A percentile compares a stretch with the other conserved stretches of the same genome.
These are phyloP conservation scores for Polydesmus complanatus DNA, from an alignment of 2,888 invertebrate species.

Conservation along the genomic window DNA sequence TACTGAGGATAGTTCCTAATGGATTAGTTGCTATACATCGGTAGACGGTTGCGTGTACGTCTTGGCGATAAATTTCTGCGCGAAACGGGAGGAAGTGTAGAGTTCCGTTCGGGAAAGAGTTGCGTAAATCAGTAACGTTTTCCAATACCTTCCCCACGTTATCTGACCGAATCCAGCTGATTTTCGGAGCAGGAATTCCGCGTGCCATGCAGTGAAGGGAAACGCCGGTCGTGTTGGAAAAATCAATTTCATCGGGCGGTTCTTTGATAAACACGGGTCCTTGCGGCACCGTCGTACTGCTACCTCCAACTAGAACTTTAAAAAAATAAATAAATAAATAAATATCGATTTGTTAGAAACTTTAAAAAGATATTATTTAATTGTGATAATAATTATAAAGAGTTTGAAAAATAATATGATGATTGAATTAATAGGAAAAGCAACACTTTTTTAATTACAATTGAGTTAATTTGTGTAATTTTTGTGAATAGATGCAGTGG, in stretches of 20 bases:
- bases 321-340: neutral
- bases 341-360: too few relatives aligned
- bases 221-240: slow-evolving; percentile 28
- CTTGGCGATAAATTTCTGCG: slow-evolving; percentile 21
- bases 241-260: slow-evolving; percentile 23
- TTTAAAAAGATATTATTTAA: too few relatives aligned
- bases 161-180: slow-evolving; percentile 26
- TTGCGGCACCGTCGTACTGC: neutral
- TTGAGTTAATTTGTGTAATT: too few relatives aligned
- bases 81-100: slow-evolving; percentile 23
- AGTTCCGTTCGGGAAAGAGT: slow-evolving; percentile 24
- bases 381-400: too few relatives aligned
- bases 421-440: too few relatives aligned
- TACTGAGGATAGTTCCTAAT: slow-evolving; percentile 23
- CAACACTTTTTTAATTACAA: too few relatives aligned
- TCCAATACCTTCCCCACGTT: slow-evolving; percentile 24
- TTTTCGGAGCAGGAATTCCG: slow-evolving; percentile 26
- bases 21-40: slow-evolving; percentile 23
- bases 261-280: slow-evolving; percentile 15
- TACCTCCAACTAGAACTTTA: neutral
- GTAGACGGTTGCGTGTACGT: slow-evolving; percentile 24
- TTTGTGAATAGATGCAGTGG: too few relatives aligned
- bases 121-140: slow-evolving; percentile 23
- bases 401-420: too few relatives aligned
- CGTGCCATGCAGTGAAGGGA: slow-evolving; percentile 26